Conservation (phyloP, 2,113 vertebrate genomes). For the Corapipo altera region DNA sequence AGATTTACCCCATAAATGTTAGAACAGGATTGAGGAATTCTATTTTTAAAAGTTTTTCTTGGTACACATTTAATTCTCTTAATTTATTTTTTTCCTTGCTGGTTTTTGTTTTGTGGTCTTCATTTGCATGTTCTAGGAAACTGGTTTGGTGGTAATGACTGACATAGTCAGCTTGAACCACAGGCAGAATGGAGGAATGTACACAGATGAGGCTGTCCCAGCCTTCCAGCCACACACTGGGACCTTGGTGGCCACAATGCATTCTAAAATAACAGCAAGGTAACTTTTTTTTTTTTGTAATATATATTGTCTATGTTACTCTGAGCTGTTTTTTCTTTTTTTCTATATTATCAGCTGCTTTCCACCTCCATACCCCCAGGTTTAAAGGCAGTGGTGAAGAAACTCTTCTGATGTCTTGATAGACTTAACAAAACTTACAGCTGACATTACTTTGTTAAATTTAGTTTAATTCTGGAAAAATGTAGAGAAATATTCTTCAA, state of each 20-base stretch:
- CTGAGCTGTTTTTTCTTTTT: background rate
- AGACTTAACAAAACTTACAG: background rate
- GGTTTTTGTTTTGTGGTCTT: background rate
- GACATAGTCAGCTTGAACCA: slow-evolving; percentile 90
- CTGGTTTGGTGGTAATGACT: slow-evolving; percentile 91
- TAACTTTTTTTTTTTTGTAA: background rate
- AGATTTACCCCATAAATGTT: background rate
- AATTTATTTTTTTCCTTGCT: background rate
- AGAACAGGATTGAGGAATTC: background rate
- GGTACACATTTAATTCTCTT: background rate
- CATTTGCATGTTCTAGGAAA: slow-evolving; percentile 76
- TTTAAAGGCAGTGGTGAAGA: background rate
- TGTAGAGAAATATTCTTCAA: background rate
- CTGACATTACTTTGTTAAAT: background rate
- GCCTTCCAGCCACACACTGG: slow-evolving; percentile 91
- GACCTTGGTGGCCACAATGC: slow-evolving; percentile 78
- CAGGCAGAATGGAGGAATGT: slow-evolving; percentile 88
- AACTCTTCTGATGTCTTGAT: background rate
- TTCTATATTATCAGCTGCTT: background rate
- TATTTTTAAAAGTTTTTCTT: background rate
- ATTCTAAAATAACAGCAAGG: slow-evolving; percentile 77
- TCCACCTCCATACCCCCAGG: background rate
- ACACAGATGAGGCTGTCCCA: slow-evolving; percentile 88
- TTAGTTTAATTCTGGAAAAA: background rate
- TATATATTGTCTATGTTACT: accelerated